phyloP scores from a whole-genome alignment of 1,140 invertebrate species.

The Drosophila albomicans region DNA sequence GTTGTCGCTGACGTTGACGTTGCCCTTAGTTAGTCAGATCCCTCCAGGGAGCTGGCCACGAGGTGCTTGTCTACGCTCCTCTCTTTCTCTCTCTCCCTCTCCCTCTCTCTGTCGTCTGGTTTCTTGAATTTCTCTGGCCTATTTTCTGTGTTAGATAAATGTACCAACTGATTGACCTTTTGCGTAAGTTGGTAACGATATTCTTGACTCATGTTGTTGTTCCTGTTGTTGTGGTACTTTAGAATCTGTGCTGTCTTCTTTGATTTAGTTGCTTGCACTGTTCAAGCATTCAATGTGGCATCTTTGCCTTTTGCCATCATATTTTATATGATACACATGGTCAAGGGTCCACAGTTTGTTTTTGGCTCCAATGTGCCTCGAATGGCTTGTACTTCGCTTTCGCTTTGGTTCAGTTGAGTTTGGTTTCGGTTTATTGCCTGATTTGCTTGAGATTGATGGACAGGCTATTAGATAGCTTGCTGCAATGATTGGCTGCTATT shows the following conservation, averaged over 20 bases:
- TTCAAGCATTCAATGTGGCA: conserved; percentile 8
- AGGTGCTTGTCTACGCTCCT: not conserved
- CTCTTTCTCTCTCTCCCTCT: too few relatives aligned
- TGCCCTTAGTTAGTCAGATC: conserved; percentile 8
- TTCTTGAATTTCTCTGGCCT: not conserved
- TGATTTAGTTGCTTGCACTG: conserved; percentile 29
- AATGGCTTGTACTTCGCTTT: too few relatives aligned
- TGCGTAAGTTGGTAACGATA: not conserved
- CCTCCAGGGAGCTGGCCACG: conserved; percentile 10
- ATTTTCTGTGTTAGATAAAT: conserved; percentile 39
- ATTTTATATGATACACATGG: conserved; percentile 39
- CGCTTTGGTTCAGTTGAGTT: not conserved
- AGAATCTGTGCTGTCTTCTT: not conserved
- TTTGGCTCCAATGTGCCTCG: not conserved
- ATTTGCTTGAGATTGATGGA: conserved; percentile 43
- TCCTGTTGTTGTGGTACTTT: not conserved
- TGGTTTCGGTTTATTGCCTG: conserved; percentile 15
- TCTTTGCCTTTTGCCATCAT: conserved; percentile 30
- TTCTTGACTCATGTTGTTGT: not conserved
- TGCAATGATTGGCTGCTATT: conserved; percentile 12
- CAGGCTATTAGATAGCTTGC: conserved; percentile 21
- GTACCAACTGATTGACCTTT: conserved; percentile 47
- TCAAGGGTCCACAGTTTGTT: conserved; percentile 14
- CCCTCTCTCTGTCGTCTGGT: not conserved
- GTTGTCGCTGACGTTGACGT: conserved; percentile 27